Evolutionary conservation across 2,113 vertebrate genomes (phyloP), one percentile per base, ranked within the genome.

Genomic region (Gopherus evgoodei): DNA sequence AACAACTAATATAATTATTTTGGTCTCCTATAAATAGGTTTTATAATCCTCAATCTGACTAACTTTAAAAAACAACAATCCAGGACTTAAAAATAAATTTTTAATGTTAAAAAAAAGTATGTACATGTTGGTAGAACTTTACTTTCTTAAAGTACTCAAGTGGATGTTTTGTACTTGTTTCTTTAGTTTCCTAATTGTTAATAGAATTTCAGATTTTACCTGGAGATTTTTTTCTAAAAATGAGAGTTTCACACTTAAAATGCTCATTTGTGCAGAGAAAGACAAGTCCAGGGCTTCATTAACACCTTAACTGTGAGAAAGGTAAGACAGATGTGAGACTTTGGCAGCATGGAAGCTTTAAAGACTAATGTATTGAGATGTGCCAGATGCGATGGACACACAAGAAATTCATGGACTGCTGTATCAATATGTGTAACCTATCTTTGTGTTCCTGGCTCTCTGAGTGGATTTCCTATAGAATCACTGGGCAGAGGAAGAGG

Each of bases 1-100:
- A 91, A 11, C 79, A 92, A 90, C 91, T 22, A 93, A 89, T 4
- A 35, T 47, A 90, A 82, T 93, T 87, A 62, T 87, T 94, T 69
- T 53, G 49, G 90, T 86, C 19, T 35, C 35, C 86, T 16, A 93
- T 53, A 72, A 89, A 47, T 80, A 79, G 54, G 49, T 1, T 42
- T 50, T 53, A 1, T 85, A 81, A 65, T 89, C 91, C 44, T 93
- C 16, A 52, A 2, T 2, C 4, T 83, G 11, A 53, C 65, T 72
- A 21, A 35, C 10, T 24, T 88, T 94, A 65, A 72, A 42, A 5
- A 52, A 19, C 25, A 78, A 81, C 27, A 89, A 90, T 65, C n/a
- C 3, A 90, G 0, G 0, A 11, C 53, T 83, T 59, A 85, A 86
- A 56, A 56, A 50, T 27, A 12, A 85, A 65, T 2, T 79, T 4